A percentile compares a stretch with the other conserved stretches of the same genome.
phyloP scores from a whole-genome alignment of 2,113 vertebrate species.

The Ictidomys tridecemlineatus region DNA sequence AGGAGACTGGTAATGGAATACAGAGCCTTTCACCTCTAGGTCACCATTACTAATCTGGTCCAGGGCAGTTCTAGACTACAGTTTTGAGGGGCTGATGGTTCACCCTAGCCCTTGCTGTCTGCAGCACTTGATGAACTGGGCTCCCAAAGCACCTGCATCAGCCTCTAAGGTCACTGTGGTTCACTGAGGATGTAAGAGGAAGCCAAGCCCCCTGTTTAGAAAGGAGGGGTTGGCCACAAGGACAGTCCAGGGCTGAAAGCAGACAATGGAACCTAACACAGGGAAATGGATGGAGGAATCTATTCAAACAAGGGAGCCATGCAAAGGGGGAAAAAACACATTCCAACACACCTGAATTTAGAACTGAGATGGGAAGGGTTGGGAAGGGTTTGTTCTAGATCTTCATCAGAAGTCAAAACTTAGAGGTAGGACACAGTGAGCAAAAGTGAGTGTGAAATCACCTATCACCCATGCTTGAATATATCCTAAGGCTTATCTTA shows the following conservation, averaged over 20 bases:
- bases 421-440: not conserved
- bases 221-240: conserved; percentile 8
- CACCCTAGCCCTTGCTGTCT: conserved; percentile 80
- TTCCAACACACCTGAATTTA: not conserved
- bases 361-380: not conserved
- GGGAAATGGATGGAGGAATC: not conserved
- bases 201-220: conserved; percentile 46
- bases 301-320: not conserved
- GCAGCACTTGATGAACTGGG: conserved; percentile 76
- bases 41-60: conserved; percentile 81
- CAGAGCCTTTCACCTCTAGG: conserved; percentile 81
- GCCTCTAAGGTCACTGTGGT: conserved; percentile 73
- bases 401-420: conserved; percentile 37
- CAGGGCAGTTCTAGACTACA: conserved; percentile 77
- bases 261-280: not conserved
- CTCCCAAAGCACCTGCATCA: conserved; percentile 65
- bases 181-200: conserved; percentile 68
- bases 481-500: conserved; percentile 23
- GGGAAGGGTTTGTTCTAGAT: not conserved
- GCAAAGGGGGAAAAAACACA: not conserved
- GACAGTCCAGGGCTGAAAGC: not conserved
- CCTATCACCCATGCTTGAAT: not conserved
- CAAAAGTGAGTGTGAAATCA: conserved; percentile 52
- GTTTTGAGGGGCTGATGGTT: conserved; percentile 80
- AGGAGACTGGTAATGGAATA: conserved; percentile 83